A percentile compares a stretch with the other conserved stretches of the same genome.
phyloP scores from a whole-genome alignment of 2,797 vertebrate genomes.

The Chloroceryle amazona region DNA sequence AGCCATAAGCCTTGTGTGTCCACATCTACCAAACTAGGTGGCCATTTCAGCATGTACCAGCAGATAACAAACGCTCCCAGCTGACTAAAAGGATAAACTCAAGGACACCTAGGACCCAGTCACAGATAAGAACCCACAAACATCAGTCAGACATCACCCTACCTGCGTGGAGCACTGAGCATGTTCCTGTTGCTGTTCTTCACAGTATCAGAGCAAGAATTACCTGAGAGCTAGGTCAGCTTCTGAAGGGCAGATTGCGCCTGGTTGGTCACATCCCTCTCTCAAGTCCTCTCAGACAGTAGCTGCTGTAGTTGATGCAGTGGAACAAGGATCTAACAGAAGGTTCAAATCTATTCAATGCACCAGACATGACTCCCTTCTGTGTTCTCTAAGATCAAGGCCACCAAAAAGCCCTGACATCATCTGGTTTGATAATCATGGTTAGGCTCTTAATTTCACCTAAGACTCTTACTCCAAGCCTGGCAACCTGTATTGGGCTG shows the following conservation, averaged over 20 bases:
- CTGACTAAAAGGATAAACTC: not conserved
- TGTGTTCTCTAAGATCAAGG: not conserved
- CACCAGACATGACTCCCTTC: not conserved
- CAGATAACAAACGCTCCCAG: not conserved
- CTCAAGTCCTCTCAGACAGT: not conserved
- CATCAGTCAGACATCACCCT: not conserved
- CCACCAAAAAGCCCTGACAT: not conserved
- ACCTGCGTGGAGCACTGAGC: not conserved
- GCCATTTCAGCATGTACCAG: not conserved
- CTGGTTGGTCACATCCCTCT: accelerated
- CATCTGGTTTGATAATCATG: not conserved
- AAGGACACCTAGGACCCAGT: not conserved
- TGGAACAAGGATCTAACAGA: not conserved
- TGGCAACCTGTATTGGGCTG: not conserved
- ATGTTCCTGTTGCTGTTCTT: not conserved
- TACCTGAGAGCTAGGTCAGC: not conserved
- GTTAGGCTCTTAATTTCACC: not conserved
- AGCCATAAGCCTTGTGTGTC: not conserved
- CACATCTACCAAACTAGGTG: not conserved
- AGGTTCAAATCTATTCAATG: not conserved
- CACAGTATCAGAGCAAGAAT: accelerated
- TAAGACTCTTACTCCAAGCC: not conserved
- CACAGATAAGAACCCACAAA: not conserved
- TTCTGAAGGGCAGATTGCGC: not conserved
- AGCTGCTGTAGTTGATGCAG: not conserved